Percentiles rank a stretch among this genome's conserved stretches.
Evolutionary conservation across 2,113 vertebrate genomes (phyloP).

Genomic region (Chionis minor): DNA sequence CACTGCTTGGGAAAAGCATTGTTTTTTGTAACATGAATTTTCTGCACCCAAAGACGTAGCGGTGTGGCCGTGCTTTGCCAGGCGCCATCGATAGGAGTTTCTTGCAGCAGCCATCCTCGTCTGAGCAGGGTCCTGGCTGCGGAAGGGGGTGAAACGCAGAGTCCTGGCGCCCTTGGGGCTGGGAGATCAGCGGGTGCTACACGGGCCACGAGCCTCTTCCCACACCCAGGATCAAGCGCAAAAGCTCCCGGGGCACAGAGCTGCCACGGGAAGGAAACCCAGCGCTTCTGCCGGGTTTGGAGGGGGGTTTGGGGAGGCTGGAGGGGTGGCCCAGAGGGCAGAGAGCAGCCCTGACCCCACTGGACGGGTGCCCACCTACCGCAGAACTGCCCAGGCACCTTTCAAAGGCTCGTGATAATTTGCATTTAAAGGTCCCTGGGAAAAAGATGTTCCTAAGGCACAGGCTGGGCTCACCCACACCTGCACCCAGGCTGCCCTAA

Average conservation of each 20-base stretch:
- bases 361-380: rapidly evolving
- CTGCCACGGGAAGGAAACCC: rapidly evolving
- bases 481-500: neutral
- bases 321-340: neutral
- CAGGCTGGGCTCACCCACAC: neutral
- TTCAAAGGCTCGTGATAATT: too few species aligned
- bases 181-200: neutral
- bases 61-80: rapidly evolving
- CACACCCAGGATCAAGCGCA: too few species aligned
- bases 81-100: rapidly evolving
- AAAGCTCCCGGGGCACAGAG: neutral
- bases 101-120: rapidly evolving
- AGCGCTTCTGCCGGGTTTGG: neutral
- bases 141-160: rapidly evolving
- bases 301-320: too few species aligned
- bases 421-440: neutral
- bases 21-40: neutral
- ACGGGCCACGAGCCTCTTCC: neutral
- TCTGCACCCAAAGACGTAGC: neutral
- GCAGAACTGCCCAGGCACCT: rapidly evolving
- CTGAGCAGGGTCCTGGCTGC: rapidly evolving
- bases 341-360: neutral
- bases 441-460: neutral
- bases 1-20: neutral
- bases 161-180: neutral